These are phyloP conservation scores for Enteromius fasciolatus DNA, from an alignment of 2,797 vertebrate species.

Conservation along the genomic window DNA sequence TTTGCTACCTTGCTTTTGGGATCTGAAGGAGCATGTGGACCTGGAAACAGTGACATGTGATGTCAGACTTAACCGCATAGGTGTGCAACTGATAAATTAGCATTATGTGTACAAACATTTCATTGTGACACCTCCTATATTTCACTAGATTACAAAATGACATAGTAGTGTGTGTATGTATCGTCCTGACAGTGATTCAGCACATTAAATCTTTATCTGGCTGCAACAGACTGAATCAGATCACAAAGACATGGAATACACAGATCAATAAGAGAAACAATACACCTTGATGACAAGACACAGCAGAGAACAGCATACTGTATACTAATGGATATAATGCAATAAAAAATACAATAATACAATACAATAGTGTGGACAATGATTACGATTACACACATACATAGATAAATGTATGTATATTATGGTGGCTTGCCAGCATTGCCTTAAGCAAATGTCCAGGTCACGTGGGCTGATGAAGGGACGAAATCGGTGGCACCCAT, in stretches of 20 bases:
- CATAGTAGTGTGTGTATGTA: neutral
- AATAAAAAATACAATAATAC: neutral
- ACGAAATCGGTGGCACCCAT: neutral
- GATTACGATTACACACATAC: neutral
- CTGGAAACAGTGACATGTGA: neutral
- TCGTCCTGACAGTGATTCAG: slow-evolving; percentile 20
- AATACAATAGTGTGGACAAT: slow-evolving; percentile 3
- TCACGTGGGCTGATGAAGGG: neutral
- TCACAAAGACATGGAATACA: slow-evolving; percentile 20
- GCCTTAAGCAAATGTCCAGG: slow-evolving; percentile 1
- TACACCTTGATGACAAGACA: slow-evolving; percentile 15
- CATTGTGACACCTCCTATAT: neutral
- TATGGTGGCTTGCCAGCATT: slow-evolving; percentile 2
- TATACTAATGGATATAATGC: neutral
- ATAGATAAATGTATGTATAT: slow-evolving; percentile 7
- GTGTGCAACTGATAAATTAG: neutral
- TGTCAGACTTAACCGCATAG: neutral
- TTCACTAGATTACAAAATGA: neutral
- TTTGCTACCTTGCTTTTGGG: neutral
- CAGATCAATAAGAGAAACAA: slow-evolving; percentile 27
- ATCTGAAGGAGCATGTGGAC: neutral
- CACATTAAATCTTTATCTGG: neutral
- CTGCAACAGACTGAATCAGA: neutral
- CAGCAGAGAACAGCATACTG: neutral
- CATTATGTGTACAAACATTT: neutral